Evolutionary conservation across 2,113 vertebrate genomes (phyloP).

Genomic region (Syrrhaptes paradoxus): DNA sequence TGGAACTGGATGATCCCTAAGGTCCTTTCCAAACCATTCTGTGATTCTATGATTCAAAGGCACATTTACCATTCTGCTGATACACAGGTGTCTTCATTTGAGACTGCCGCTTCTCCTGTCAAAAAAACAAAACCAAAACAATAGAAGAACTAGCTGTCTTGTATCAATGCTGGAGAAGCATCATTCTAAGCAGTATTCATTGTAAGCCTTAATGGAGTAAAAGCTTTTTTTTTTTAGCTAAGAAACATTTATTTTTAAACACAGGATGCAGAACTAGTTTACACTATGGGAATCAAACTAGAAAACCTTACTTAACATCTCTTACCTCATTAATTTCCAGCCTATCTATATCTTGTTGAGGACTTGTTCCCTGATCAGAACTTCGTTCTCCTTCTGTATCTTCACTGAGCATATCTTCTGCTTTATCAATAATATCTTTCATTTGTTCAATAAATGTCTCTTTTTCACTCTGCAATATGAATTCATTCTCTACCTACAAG

Average conservation of each 20-base stretch:
- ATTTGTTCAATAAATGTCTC: slow-evolving; percentile 98
- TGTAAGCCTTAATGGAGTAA: background rate
- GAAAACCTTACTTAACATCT: background rate
- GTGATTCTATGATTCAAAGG: background rate
- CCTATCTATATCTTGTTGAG: slow-evolving; percentile 76
- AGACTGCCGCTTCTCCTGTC: slow-evolving; percentile 77
- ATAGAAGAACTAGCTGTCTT: background rate
- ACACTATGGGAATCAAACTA: background rate
- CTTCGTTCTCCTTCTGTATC: slow-evolving; percentile 87
- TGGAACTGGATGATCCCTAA: too few relatives aligned
- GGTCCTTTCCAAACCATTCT: too few relatives aligned
- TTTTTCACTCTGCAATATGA: slow-evolving; percentile 91
- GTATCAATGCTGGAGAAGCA: background rate
- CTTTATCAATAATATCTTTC: slow-evolving; percentile 98
- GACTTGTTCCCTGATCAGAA: slow-evolving; percentile 83
- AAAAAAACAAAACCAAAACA: background rate
- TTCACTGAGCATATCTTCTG: slow-evolving; percentile 95
- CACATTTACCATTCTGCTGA: slow-evolving; percentile 91
- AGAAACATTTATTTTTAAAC: background rate
- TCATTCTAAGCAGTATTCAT: background rate
- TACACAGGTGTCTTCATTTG: slow-evolving; percentile 86
- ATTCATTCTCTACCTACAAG: slow-evolving; percentile 92
- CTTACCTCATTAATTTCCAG: slow-evolving; percentile 80
- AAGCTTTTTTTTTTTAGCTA: background rate
- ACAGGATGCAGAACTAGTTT: background rate